Conservation (phyloP, 1,140 invertebrate genomes). For the Nilaparvata lugens region DNA sequence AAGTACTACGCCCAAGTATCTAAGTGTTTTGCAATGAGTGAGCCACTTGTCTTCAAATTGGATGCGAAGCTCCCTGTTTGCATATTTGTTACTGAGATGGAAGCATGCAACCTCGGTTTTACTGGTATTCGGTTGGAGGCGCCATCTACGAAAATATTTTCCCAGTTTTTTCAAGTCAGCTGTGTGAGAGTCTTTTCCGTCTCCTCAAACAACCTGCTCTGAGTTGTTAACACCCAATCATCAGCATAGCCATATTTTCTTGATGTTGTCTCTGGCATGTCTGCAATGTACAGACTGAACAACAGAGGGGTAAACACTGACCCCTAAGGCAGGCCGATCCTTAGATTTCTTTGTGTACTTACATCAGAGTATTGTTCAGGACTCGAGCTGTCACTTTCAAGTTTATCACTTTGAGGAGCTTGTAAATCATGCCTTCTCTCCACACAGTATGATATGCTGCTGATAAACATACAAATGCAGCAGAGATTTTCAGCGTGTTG, state of each 20-base stretch:
- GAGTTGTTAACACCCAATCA: too few relatives aligned
- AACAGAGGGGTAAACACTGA: conserved; percentile 7
- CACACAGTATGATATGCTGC: conserved; percentile 9
- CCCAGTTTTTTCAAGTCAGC: neutral
- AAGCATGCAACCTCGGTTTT: too few relatives aligned
- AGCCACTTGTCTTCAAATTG: neutral
- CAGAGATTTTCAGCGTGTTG: neutral
- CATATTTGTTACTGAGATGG: too few relatives aligned
- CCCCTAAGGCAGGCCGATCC: conserved; percentile 7
- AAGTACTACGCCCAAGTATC: neutral
- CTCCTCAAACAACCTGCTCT: conserved; percentile 1
- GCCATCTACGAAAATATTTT: conserved; percentile 13
- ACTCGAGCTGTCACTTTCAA: conserved; percentile 6
- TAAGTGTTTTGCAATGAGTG: neutral
- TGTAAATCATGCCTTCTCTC: conserved; percentile 9
- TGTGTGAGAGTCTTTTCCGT: neutral
- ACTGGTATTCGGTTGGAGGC: too few relatives aligned
- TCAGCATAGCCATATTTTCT: too few relatives aligned
- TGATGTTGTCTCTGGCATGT: too few relatives aligned
- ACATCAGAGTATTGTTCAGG: conserved; percentile 11
- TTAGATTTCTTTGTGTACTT: too few relatives aligned
- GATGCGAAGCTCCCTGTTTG: conserved; percentile 4
- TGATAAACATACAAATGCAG: conserved; percentile 6
- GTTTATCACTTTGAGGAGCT: conserved; percentile 9
- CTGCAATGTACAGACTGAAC: too few relatives aligned